Evolutionary conservation across 2,888 invertebrate genomes (phyloP), one percentile per base, ranked within the genome.

Genomic region (Temnothorax ravouxi): DNA sequence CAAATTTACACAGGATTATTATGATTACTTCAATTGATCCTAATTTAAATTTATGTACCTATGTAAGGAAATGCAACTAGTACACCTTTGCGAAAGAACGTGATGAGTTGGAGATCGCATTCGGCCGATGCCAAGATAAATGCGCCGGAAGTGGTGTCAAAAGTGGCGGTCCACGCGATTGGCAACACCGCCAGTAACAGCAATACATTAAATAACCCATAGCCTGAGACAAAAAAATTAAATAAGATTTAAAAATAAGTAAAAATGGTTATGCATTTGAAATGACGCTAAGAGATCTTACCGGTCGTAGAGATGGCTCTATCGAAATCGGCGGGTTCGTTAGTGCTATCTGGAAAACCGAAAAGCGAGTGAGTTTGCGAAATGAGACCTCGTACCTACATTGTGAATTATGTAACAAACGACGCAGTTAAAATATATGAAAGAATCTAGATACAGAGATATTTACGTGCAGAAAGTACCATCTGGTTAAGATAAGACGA

Each of bases 71-170:
- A 96, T 0, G 97, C 97, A 85, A 97, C 97, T 1, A 98, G 95
- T 0, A 96, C 95, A 3, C 98, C 98, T 95, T 97, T 97, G 72
- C 97, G 96, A 38, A 97, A 92, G 11, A 97, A 94, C 0, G 96
- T 96, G 61, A 98, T 96, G 61, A 98, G 95, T 52, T 96, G 94
- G 91, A 98, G 96, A 91, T 97, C 97, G 91, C 97, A 98, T 93
- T 97, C 97, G 0, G 97, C 97, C 52, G 96, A 96, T 0, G 97
- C 97, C 92, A 97, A 95, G 90, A 97, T 96, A 92, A 97, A 97
- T 0, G 97, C 97, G 91, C 97, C 96, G 2, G 97, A 96, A 74
- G 97, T 97, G 84, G 97, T 97, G 92, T 97, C 97, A 85, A 97
- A 97, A 34, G 97, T 96, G 11, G 96, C 96, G 11, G 97, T 96